Base-by-base conservation (phyloP, 2,113 vertebrate genomes). In the Apaloderma vittatum region DNA sequence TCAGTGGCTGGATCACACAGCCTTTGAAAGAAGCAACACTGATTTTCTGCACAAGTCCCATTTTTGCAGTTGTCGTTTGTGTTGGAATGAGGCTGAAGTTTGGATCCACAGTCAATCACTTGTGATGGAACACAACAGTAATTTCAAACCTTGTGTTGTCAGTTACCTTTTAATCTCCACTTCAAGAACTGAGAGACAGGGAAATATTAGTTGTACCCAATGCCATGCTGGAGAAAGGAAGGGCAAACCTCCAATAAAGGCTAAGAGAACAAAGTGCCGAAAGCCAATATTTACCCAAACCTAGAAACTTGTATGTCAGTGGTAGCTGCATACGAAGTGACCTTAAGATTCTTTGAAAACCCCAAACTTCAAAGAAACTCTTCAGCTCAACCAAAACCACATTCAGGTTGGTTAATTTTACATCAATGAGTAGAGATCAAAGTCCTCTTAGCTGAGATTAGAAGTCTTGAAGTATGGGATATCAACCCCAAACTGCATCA, bases 341-440 rank as follows among this genome's bases (percentile, higher is more conserved):
- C 65, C 70, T 72, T 81, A 93, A 77, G 71, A 77, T 27, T 48
- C 32, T 89, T 81, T 87, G 34, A 91, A 96, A 92, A 81, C 57
- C 21, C 30, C 12, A 20, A 4, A 84, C 19, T 46, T 86, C 34
- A 89, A 59, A 94, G 54, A 94, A 68, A 87, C 23, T 74, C 26
- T 52, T 78, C 66, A 71, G 8, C 8, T 91, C 32, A 51, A 74
- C 20, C 26, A 73, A 84, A 95, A 59, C 23, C 23, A 77, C 65
- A 45, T 58, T 72, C 55, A 81, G 14, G 29, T 71, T 88, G 9
- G 72, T 80, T 86, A 92, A 94, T 92, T 88, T 96, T 80, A 80
- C 79, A 83, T 84, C 72, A 94, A 61, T 71, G 30, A 36, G 12
- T 46, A 73, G 34, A 79, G 49, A 92, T 77, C 82, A 93, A 93